Percentiles rank a stretch among this genome's conserved stretches.
These are phyloP conservation scores for Euplexia lucipara DNA, from an alignment of 2,888 invertebrate genomes.

Conservation along the genomic window DNA sequence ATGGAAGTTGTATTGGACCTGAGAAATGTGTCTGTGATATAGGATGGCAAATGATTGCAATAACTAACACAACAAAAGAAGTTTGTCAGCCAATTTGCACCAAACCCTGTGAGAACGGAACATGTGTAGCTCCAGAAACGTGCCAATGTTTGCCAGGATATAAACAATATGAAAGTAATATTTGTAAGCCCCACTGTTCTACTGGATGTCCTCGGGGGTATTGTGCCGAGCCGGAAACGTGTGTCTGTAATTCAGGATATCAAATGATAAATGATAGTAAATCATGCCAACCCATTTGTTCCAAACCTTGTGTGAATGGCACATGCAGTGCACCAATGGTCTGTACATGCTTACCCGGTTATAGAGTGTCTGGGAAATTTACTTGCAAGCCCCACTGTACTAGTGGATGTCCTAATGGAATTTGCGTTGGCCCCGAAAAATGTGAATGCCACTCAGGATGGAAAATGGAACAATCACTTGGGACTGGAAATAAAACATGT, in stretches of 20 bases:
- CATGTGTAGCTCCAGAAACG: conserved; percentile 38
- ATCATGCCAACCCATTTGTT: conserved; percentile 22
- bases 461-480: background rate
- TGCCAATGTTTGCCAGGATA: conserved; percentile 39
- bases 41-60: conserved; percentile 27
- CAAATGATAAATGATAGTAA: background rate
- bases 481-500: conserved; percentile 19
- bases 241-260: too few species aligned
- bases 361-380: too few species aligned
- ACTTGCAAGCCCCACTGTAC: conserved; percentile 41
- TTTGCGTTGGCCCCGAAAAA: conserved; percentile 34
- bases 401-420: conserved; percentile 34
- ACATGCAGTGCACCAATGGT: conserved; percentile 31
- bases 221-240: conserved; percentile 40
- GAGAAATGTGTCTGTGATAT: conserved; percentile 37
- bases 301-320: conserved; percentile 24
- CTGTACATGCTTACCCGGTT: too few species aligned
- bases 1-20: conserved; percentile 45
- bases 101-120: conserved; percentile 18
- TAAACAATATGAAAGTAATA: background rate
- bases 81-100: conserved; percentile 44
- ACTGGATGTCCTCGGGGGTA: conserved; percentile 36
- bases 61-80: background rate
- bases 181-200: conserved; percentile 41
- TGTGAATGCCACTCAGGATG: conserved; percentile 23